Base-by-base conservation (phyloP, 1,140 invertebrate species). In the Euwallacea similis region DNA sequence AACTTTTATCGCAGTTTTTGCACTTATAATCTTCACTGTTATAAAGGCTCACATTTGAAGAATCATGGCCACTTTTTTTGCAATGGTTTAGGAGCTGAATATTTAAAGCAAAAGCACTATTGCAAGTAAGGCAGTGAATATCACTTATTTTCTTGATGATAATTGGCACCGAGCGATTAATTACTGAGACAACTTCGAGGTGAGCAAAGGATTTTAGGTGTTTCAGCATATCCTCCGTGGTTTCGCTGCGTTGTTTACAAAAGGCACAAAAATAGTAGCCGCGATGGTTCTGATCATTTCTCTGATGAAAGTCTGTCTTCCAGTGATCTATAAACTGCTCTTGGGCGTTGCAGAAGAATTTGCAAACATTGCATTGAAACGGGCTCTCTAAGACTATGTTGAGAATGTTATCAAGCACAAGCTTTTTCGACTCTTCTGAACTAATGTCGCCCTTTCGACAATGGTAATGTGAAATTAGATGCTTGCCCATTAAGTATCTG, bases 391-490 rank as follows among this genome's bases (percentile, higher is more conserved):
- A 85, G 1, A 94, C 88, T 74, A 94, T 89, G 71, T 87, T 88
- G 63, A 84, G 86, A 78, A 93, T 93, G 80, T 95, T 91, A 55
- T 89, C 86, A 21, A 94, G 82, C 53, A 94, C 87, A 75, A 92
- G 85, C 21, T 83, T 79, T 72, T 83, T 83, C 46, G 87, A 86
- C 41, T 80, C 80, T 15, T 81, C 80, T 66, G 83, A 84, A 55
- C 80, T 82, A n/a, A 84, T 82, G 68, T 85, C 84, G 69, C 87
- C 86, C 76, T 90, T 89, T 75, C 90, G 85, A 76, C 89, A 92
- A 79, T 93, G 92, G 81, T 90, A 94, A 81, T 91, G 90, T 42
- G 91, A 93, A 66, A 94, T 91, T 63, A 94, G 83, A 82, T 94
- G 92, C 79, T 93, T 93, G 64, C 92, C 91, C 82, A 93, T 88